Evolutionary conservation across 2,797 vertebrate species (phyloP).

Genomic region (Onychomys leucogaster): DNA sequence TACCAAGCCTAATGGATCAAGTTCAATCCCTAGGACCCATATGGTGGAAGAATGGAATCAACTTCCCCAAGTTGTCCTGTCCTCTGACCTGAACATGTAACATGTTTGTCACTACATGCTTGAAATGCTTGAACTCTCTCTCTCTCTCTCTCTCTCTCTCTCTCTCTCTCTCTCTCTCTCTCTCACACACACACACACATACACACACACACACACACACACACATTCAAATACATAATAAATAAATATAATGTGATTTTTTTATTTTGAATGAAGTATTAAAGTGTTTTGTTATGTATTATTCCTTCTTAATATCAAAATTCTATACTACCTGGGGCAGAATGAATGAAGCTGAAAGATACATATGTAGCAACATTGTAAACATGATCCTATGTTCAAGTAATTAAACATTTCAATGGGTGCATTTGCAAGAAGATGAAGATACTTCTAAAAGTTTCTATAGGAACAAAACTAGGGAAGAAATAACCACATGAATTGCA

Average conservation of each 20-base stretch:
- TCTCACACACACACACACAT: too few species aligned
- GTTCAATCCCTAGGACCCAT: not conserved
- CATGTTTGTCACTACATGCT: not conserved
- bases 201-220: too few species aligned
- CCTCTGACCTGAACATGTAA: not conserved
- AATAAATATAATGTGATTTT: not conserved
- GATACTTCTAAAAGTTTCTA: slow-evolving; percentile 74
- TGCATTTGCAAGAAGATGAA: slow-evolving; percentile 78
- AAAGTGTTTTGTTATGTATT: not conserved
- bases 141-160: not conserved
- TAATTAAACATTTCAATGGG: slow-evolving; percentile 78
- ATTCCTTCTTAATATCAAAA: slow-evolving; percentile 49
- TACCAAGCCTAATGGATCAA: not conserved
- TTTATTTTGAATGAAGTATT: not conserved
- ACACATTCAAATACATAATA: not conserved
- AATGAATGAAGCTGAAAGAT: slow-evolving; percentile 69
- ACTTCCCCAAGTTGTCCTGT: not conserved
- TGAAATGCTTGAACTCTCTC: not conserved
- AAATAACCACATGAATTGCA: slow-evolving; percentile 90
- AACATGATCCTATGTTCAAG: slow-evolving; percentile 72
- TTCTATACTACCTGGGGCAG: slow-evolving; percentile 44
- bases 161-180: not conserved
- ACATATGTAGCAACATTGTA: not conserved
- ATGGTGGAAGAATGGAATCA: not conserved
- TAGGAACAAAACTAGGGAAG: slow-evolving; percentile 85